Percentiles rank a stretch among this genome's conserved stretches.
phyloP scores from a whole-genome alignment of 2,888 invertebrate species.

The Agrochola lota region DNA sequence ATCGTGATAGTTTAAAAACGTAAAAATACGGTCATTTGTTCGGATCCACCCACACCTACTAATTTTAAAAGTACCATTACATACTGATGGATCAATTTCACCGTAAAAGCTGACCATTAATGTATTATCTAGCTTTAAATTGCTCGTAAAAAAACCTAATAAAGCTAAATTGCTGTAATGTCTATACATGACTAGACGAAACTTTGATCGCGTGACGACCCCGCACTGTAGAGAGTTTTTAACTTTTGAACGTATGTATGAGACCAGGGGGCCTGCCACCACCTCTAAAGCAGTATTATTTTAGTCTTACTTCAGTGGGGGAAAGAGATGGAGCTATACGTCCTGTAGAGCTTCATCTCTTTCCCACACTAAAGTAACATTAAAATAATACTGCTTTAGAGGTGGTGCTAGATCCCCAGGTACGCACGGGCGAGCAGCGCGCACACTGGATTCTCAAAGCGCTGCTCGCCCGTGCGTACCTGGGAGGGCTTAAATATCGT shows the following conservation, averaged over 20 bases:
- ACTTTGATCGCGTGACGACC: slow-evolving; percentile 54
- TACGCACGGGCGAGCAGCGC: too few species aligned
- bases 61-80: slow-evolving; percentile 45
- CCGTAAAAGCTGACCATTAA: slow-evolving; percentile 55
- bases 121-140: slow-evolving; percentile 54
- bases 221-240: slow-evolving; percentile 4
- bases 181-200: slow-evolving; percentile 53
- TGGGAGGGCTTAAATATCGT: not conserved
- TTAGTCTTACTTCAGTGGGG: too few species aligned
- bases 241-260: not conserved
- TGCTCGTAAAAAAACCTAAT: slow-evolving; percentile 60
- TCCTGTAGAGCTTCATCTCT: too few species aligned
- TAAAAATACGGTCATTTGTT: not conserved
- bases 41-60: not conserved
- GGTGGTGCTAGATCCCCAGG: too few species aligned
- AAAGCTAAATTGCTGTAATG: slow-evolving; percentile 64
- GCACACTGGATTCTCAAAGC: too few species aligned
- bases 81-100: slow-evolving; percentile 58
- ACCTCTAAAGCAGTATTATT: too few species aligned
- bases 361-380: too few species aligned
- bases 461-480: too few species aligned
- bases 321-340: too few species aligned
- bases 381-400: too few species aligned
- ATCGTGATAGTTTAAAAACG: not conserved
- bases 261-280: too few species aligned